These are phyloP conservation scores for Kryptolebias ocellatus DNA, from an alignment of 2,797 vertebrate species.

Conservation along the genomic window DNA sequence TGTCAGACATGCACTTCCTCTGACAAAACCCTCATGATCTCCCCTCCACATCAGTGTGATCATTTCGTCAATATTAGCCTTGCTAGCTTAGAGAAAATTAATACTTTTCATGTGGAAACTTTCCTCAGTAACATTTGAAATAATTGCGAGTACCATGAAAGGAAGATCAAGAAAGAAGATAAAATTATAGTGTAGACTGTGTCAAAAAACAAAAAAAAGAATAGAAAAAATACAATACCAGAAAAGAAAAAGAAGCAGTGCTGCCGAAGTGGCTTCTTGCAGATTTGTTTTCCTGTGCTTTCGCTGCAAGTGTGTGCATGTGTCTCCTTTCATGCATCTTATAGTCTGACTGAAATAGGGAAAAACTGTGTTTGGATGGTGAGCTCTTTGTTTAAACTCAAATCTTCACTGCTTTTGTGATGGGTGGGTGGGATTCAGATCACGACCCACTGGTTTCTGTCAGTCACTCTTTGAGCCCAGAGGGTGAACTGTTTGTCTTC, in stretches of 20 bases:
- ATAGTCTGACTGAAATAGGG: slow-evolving; percentile 41
- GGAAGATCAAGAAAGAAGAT: slow-evolving; percentile 44
- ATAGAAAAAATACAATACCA: slow-evolving; percentile 57
- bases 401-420: slow-evolving; percentile 67
- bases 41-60: slow-evolving; percentile 62
- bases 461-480: slow-evolving; percentile 66
- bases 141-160: slow-evolving; percentile 30
- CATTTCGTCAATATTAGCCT: slow-evolving; percentile 36
- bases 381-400: slow-evolving; percentile 61
- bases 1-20: slow-evolving; percentile 48
- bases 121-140: slow-evolving; percentile 29
- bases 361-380: slow-evolving; percentile 53
- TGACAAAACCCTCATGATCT: slow-evolving; percentile 59
- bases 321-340: slow-evolving; percentile 47
- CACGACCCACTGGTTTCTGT: slow-evolving; percentile 57
- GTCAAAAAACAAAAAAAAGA: slow-evolving; percentile 34
- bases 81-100: slow-evolving; percentile 19
- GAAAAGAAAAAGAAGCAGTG: slow-evolving; percentile 36
- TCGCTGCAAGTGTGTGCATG: slow-evolving; percentile 15
- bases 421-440: slow-evolving; percentile 45
- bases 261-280: slow-evolving; percentile 39
- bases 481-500: slow-evolving; percentile 62
- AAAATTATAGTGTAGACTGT: slow-evolving; percentile 23
- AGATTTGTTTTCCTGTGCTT: slow-evolving; percentile 43
- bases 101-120: slow-evolving; percentile 19